Evolutionary conservation across 2,888 invertebrate species (phyloP), one percentile per base, ranked within the genome.

Genomic region (Ceriagrion tenellum): DNA sequence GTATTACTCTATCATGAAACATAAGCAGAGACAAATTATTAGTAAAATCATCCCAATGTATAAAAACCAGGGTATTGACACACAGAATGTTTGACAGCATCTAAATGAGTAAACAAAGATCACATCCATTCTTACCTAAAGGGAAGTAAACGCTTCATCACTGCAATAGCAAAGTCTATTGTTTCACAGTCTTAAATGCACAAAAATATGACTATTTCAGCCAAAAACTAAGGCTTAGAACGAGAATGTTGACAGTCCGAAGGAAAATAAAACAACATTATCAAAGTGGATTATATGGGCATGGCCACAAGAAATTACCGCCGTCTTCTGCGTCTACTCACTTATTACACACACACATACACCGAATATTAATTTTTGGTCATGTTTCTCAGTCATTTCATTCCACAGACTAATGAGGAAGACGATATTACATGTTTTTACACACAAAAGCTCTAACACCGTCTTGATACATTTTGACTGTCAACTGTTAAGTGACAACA

Each of bases 381-480:
- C 74, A 40, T 47, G 47, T n/a, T 93, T 93, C 93, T n/a, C 69
- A 16, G 23, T 40, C 47, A 63, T 47, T 93, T 69, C 47, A 69
- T 74, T 47, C 18, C 69, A 40, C 93, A 74, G 47, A 69, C 20
- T 47, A 74, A 69, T 47, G 74, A 93, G 93, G 93, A 93, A 93
- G 93, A 93, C 93, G 93, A 93, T 59, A 93, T 74, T 93, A 93
- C 74, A 93, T 93, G 93, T 93, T 93, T 74, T 93, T 93, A 74
- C 93, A 74, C 93, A 74, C 63, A 69, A 74, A 93, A 93, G 93
- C 93, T 93, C 40, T 93, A 93, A 93, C 93, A 93, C 93, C 93
- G 93, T 93, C 93, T 93, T 69, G 93, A 93, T 93, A 93, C 93
- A 93, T 93, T 93, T 93, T 93, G 93, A 93, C 93, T 93, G 93